A percentile compares a stretch with the other conserved stretches of the same genome.
Evolutionary conservation across 1,140 invertebrate genomes (phyloP).

Genomic region (Pentalonia nigronervosa): DNA sequence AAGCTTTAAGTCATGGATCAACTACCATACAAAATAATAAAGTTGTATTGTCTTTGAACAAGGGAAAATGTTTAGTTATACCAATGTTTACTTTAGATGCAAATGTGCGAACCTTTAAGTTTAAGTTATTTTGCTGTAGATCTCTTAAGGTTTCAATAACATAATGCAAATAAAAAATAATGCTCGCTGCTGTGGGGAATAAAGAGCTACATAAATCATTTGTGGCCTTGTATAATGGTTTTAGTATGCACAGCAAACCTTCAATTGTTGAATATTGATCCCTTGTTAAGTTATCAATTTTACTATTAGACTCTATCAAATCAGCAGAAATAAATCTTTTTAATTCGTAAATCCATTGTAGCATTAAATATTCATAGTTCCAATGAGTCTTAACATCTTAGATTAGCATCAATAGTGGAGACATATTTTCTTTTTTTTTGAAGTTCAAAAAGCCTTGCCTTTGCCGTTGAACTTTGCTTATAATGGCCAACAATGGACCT

Average conservation of each 20-base stretch:
- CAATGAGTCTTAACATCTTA: background rate
- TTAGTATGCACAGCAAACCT: background rate
- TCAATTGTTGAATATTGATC: background rate
- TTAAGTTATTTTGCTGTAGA: too few relatives aligned
- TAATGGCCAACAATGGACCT: constrained; percentile 12
- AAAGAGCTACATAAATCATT: background rate
- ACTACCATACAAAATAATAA: constrained; percentile 12
- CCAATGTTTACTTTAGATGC: background rate
- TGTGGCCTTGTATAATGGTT: background rate
- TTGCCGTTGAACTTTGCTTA: background rate
- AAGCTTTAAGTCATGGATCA: background rate
- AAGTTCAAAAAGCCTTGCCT: background rate
- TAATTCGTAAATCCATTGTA: background rate
- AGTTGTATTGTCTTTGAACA: background rate
- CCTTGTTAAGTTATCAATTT: background rate
- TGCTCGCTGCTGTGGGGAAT: too few relatives aligned
- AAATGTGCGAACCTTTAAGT: background rate
- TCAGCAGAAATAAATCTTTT: background rate
- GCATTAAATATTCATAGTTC: background rate
- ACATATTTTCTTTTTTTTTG: constrained; percentile 1
- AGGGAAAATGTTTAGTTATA: background rate
- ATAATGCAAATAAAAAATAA: too few relatives aligned
- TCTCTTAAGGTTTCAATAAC: too few relatives aligned
- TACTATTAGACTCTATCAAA: background rate
- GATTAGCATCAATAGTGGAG: background rate